These are phyloP conservation scores for Ariopsis seemanni DNA, from an alignment of 2,113 vertebrate species.

Conservation along the genomic window DNA sequence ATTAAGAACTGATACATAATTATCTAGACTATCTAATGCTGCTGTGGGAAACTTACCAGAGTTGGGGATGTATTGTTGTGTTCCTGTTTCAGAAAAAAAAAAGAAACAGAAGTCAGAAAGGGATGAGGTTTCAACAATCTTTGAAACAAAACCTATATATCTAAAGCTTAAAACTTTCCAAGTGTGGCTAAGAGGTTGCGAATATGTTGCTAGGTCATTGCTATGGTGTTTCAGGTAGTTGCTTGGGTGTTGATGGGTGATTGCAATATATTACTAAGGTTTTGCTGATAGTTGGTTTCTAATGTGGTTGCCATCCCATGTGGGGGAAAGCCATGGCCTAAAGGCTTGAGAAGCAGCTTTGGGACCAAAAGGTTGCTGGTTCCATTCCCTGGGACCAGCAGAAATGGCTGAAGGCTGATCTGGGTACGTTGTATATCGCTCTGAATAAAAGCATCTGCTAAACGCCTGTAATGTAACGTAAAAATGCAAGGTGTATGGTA, in stretches of 20 bases:
- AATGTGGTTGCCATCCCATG: neutral
- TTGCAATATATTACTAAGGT: neutral
- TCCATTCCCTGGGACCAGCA: too few relatives aligned
- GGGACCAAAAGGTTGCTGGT: too few relatives aligned
- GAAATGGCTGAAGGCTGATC: too few relatives aligned
- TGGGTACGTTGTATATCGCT: too few relatives aligned
- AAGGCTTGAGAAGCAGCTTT: too few relatives aligned
- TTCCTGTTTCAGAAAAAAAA: slow-evolving; percentile 41
- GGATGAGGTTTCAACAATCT: neutral
- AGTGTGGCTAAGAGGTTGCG: neutral
- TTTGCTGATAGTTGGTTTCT: neutral
- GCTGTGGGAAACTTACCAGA: slow-evolving; percentile 49
- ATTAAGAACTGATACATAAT: neutral
- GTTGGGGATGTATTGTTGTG: slow-evolving; percentile 57
- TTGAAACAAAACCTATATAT: neutral
- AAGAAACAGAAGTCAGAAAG: neutral
- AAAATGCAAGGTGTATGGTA: neutral
- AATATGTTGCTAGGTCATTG: neutral
- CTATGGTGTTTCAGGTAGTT: neutral
- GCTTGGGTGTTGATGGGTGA: neutral
- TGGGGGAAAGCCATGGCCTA: too few relatives aligned
- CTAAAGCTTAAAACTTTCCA: neutral
- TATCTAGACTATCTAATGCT: neutral
- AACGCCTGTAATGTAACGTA: too few relatives aligned
- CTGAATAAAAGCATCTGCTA: too few relatives aligned